Evolutionary conservation across 2,888 invertebrate genomes (phyloP), one percentile per base, ranked within the genome.

Genomic region (Apamea crenata): DNA sequence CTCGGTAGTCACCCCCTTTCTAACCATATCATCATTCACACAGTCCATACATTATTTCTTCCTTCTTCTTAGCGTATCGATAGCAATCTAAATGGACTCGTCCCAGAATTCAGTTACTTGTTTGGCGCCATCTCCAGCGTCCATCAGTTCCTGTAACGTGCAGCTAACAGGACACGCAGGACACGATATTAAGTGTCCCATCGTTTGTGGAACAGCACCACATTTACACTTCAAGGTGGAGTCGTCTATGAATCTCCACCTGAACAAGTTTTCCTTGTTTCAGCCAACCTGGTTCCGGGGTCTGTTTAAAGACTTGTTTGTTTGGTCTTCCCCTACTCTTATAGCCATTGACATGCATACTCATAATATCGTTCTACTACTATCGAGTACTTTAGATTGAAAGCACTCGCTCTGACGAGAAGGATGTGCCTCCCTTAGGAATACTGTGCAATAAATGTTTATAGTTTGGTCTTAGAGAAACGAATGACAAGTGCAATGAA

Each of bases 381-480:
- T 59, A 59, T 59, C n/a, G 56, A n/a, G n/a, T 47, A 61, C 21
- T 53, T n/a, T 10, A 25, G 7, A 40, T 40, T 44, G 36, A 65
- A 75, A 84, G n/a, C 78, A 82, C 83, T 84, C 65, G 14, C 53
- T 47, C 36, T 65, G 74, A 86, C 29, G 65, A 74, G 82, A 74
- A n/a, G 8, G 12, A 25, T 50, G 21, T 18, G 2, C 0, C 16
- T 82, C 71, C 78, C 65, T 4, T 12, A 29, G 71, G 71, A 74
- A 47, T 72, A 69, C 47, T 47, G 29, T 65, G 77, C 72, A 36
- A 72, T 78, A 78, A 66, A 82, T 59, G 81, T 82, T 77, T 86
- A 78, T 44, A 53, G 68, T 71, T 50, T n/a, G 32, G 12, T 74
- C 18, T 44, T 32, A 50, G 1, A 2, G 32, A 74, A 40, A 44